Evolutionary conservation across 2,888 invertebrate species (phyloP).

Genomic region (Octodonta nipae): DNA sequence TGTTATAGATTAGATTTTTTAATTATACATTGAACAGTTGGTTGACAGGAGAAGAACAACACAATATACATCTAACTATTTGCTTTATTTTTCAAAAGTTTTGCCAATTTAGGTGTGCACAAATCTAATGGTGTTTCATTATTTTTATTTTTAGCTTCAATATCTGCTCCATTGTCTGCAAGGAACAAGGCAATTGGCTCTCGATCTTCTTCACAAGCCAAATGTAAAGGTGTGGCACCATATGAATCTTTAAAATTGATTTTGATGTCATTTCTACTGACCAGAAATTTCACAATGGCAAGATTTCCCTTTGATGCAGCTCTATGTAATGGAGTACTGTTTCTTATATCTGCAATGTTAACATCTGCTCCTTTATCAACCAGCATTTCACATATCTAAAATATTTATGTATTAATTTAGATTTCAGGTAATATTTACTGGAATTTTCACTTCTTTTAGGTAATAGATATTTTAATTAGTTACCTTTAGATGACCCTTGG

Average conservation of each 20-base stretch:
- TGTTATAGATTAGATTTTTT: too few relatives aligned
- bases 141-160: conserved; percentile 49
- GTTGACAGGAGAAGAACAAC: too few relatives aligned
- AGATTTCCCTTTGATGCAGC: conserved; percentile 65
- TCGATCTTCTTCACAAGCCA: conserved; percentile 70
- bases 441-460: too few relatives aligned
- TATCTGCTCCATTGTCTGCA: conserved; percentile 49
- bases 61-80: too few relatives aligned
- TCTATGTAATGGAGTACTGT: conserved; percentile 65
- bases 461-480: conserved; percentile 8
- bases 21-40: too few relatives aligned
- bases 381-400: conserved; percentile 53
- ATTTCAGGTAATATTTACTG: too few relatives aligned
- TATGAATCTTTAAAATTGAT: conserved; percentile 52
- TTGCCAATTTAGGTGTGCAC: conserved; percentile 23
- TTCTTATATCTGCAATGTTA: conserved; percentile 52
- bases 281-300: conserved; percentile 52
- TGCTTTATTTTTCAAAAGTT: conserved; percentile 13
- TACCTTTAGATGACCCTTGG: conserved; percentile 66
- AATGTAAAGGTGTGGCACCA: conserved; percentile 67
- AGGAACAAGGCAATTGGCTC: conserved; percentile 52
- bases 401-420: too few relatives aligned
- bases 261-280: conserved; percentile 38
- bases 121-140: conserved; percentile 53
- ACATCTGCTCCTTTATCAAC: conserved; percentile 54